Evolutionary conservation across 2,888 invertebrate species (phyloP), one percentile per base, ranked within the genome.

Genomic region (Periphyllus acericola): DNA sequence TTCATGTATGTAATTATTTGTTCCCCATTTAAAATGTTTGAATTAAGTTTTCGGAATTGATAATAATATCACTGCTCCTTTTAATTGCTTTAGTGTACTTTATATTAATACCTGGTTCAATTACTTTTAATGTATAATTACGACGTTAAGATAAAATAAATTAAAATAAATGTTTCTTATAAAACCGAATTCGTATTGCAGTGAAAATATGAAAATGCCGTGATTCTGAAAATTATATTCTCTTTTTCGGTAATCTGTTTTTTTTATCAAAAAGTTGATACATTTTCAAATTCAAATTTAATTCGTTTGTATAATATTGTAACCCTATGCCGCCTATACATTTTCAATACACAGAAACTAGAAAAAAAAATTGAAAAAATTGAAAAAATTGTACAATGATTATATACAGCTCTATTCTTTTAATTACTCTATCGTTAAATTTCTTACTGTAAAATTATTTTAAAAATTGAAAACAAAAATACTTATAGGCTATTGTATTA

Each of bases 401-500:
- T 60, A 60, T 60, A 84, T n/a, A 84, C 19, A n/a, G 71, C 46
- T 84, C 29, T 66, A 34, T 76, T 32, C 52, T 25, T 60, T 60
- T 5, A 25, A 21, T 60, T 72, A 55, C n/a, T 74, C n/a, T 74
- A n/a, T 72, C 25, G 11, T 81, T 52, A 32, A 46, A n/a, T 74
- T 80, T 34, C 74, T 36, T 60, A 80, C 29, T 34, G 8, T 86
- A 80, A 60, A 52, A 80, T 32, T 71, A 5, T 79, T 71, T n/a
- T 71, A 75, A 46, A n/a, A 72, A 83, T 55, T 34, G 29, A 68
- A 46, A 76, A 68, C 11, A n/a, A 55, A 83, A 40, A 40, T 68
- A 84, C 84, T 68, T 76, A 21, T 79, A 86, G 79, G 72, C 71
- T 79, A 79, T 72, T 80, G 68, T 87, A 87, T 40, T 79, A 76